Evolutionary conservation across 2,888 invertebrate genomes (phyloP).

Genomic region (Plebejus anna): DNA sequence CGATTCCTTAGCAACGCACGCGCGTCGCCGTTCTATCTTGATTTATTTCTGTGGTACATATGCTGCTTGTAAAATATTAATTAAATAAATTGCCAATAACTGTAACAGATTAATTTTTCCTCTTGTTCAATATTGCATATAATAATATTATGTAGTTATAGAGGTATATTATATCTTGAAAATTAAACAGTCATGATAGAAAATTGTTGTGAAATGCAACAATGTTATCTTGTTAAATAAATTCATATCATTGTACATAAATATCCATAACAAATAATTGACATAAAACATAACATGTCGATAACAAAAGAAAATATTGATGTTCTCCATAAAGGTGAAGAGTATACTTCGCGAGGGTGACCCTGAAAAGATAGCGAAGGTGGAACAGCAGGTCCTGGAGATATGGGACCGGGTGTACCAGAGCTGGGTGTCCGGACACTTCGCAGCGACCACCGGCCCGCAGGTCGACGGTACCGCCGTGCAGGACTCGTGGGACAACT

Average conservation of each 20-base stretch:
- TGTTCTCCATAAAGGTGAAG: conserved; percentile 78
- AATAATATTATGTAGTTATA: no score
- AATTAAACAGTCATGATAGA: not conserved
- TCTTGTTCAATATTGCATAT: not conserved
- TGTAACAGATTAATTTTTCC: not conserved
- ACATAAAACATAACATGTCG: not conserved
- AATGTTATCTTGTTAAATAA: not conserved
- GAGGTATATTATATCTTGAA: not conserved
- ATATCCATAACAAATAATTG: not conserved
- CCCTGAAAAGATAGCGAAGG: conserved; percentile 87
- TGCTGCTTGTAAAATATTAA: not conserved
- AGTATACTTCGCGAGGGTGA: conserved; percentile 90
- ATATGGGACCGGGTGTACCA: conserved; percentile 97
- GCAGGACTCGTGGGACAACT: conserved; percentile 85
- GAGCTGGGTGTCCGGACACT: conserved; percentile 90
- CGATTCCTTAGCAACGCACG: no score
- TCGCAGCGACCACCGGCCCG: conserved; percentile 80
- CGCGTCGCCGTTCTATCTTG: no score
- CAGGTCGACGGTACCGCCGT: conserved; percentile 87
- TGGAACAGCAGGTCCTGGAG: conserved; percentile 93
- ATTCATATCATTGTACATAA: not conserved
- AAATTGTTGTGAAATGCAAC: not conserved
- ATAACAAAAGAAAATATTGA: not conserved
- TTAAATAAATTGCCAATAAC: not conserved
- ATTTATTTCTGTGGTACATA: not conserved